Evolutionary conservation across 2,888 invertebrate species (phyloP).

Genomic region (Piscicola geometra): DNA sequence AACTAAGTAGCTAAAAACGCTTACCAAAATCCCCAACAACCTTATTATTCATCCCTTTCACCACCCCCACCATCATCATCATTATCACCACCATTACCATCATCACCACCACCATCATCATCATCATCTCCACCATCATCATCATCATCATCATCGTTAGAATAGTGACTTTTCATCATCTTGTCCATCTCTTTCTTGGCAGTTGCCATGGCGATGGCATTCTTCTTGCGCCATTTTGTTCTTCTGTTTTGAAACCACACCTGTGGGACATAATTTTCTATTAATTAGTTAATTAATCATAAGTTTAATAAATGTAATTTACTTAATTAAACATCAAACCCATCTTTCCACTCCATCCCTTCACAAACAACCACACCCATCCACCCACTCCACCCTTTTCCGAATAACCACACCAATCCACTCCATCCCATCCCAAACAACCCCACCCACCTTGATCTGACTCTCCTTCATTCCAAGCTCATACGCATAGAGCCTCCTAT

Average conservation of each 20-base stretch:
- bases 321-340: neutral
- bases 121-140: constrained; percentile 18
- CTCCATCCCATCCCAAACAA: too few species aligned
- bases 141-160: constrained; percentile 18
- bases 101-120: neutral
- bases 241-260: constrained; percentile 32
- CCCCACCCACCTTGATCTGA: constrained; percentile 23
- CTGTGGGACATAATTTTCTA: neutral
- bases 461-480: constrained; percentile 18
- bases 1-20: too few species aligned
- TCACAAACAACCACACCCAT: neutral
- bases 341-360: neutral
- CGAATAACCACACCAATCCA: neutral
- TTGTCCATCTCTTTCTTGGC: neutral
- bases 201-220: constrained; percentile 22
- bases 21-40: too few species aligned
- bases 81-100: too few species aligned
- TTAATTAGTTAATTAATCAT: too few species aligned
- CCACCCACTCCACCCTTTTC: neutral
- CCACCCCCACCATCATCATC: too few species aligned
- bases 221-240: constrained; percentile 26
- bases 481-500: constrained; percentile 6
- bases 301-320: neutral
- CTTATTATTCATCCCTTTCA: too few species aligned
- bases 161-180: constrained; percentile 10